phyloP scores from a whole-genome alignment of 2,888 invertebrate species.

The Eudemis profundana region DNA sequence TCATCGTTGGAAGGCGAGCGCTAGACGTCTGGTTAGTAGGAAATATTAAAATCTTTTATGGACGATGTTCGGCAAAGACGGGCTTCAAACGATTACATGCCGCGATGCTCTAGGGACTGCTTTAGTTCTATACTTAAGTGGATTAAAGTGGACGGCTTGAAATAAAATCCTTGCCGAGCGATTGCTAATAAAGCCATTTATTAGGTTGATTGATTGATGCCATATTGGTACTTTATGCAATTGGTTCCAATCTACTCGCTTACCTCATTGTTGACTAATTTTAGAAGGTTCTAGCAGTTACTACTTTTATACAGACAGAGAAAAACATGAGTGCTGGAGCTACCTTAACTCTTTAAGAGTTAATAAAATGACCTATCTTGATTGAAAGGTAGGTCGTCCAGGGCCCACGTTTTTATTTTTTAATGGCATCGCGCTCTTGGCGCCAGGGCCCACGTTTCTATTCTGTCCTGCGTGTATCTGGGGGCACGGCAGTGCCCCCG shows the following conservation, averaged over 20 bases:
- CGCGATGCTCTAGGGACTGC: conserved; percentile 65
- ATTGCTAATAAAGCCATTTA: conserved; percentile 67
- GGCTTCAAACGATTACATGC: conserved; percentile 45
- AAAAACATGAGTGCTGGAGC: too few relatives aligned
- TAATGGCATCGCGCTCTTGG: too few relatives aligned
- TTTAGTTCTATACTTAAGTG: conserved; percentile 73
- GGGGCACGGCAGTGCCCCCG: too few relatives aligned
- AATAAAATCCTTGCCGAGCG: conserved; percentile 66
- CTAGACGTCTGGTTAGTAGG: conserved; percentile 66
- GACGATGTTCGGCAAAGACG: conserved; percentile 21
- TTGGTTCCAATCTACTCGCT: conserved; percentile 25
- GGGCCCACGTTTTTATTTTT: too few relatives aligned
- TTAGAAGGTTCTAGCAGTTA: background rate
- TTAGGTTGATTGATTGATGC: conserved; percentile 68
- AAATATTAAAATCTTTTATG: conserved; percentile 59
- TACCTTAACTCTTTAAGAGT: too few relatives aligned
- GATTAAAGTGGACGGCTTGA: conserved; percentile 77
- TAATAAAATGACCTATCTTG: too few relatives aligned
- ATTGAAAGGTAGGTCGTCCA: too few relatives aligned
- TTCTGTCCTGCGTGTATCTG: too few relatives aligned
- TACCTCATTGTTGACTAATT: conserved; percentile 6
- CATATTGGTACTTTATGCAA: conserved; percentile 46
- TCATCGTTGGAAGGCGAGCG: conserved; percentile 46
- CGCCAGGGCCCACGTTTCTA: too few relatives aligned
- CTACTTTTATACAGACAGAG: too few relatives aligned